Base-by-base conservation (phyloP, 2,888 invertebrate species). In the Athetis lepigone region DNA sequence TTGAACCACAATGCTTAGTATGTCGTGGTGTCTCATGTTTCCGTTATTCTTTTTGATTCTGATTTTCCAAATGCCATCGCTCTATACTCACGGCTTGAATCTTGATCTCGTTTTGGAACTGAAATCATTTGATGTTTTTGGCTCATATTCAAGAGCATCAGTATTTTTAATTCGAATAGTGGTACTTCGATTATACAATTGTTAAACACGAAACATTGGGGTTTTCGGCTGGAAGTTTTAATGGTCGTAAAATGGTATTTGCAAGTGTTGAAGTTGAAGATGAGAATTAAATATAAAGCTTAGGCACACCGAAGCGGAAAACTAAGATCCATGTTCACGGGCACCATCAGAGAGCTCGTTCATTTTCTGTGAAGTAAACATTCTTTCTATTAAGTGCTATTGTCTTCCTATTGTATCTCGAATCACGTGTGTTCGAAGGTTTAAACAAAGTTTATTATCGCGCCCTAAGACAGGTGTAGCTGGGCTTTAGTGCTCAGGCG, bases 111-210 rank as follows among this genome's bases (percentile, higher is more conserved):
- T 88, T 88, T 88, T 85, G 87, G 88, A 88, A 85, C 87, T 88
- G 87, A 88, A 88, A 86, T 86, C 85, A 88, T 88, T 87, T 85
- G 82, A 85, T 88, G 87, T 84, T 88, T 86, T 93, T 93, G 92
- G 92, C 92, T 84, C 84, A 62, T 82, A 80, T 89, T 92, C 92
- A 92, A 92, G 84, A 84, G 74, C 86, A 83, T 65, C 79, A 78
- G 83, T 85, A 88, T 87, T 88, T 89, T 89, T 87, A 87, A 87
- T 88, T 85, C 79, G 77, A 85, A 85, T 85, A 79, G 82, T 86
- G n/a, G 82, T 83, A 85, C 82, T 83, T 83, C 78, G 82, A 84
- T 85, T 80, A 75, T 82, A 82, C 82, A 81, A 85, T 84, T 83
- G 80, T 79, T 80, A 29, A 71, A 78, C 66, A 71, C 55, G 33